Base-by-base conservation (phyloP, 2,888 invertebrate species). In the Polydrusus cervinus region DNA sequence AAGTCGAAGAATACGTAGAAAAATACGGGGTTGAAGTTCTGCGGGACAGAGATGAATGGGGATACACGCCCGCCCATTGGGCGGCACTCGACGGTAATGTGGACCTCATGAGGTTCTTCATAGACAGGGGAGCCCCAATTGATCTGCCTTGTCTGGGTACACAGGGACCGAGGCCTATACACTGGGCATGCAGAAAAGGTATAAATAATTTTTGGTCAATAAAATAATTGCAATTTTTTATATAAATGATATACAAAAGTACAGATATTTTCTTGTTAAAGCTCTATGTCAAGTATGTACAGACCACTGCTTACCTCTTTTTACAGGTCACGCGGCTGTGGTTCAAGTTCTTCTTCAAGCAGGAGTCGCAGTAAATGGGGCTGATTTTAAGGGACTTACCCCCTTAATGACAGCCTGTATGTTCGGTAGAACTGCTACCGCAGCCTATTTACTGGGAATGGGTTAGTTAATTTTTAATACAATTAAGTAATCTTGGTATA, bases 51-150 rank as follows among this genome's bases (percentile, higher is more conserved):
- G 97, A 97, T 87, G 94, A 95, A 84, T 96, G 96, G 89, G 97
- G 97, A 16, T 96, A 97, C 87, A 97, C 97, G 0, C 95, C 96
- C 0, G 96, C 96, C 20, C 97, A 97, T 86, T 97, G 97, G 97
- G 95, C 94, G 0, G 94, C 95, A 51, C 88, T 97, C 62, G 96
- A 96, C 84, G 97, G 97, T 38, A 95, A 95, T 85, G 93, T 95
- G n/a, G 94, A 95, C 79, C 92, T 97, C 68, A 94, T 97, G 92
- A 90, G 96, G 6, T 96, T 95, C 84, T 89, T 97, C 68, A 92
- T 96, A 14, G 96, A 96, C 84, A 89, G 94, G 67, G 93, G 92
- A 25, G 95, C 94, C 3, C 95, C 95, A 0, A 92, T 97, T 7
- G 95, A 97, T 87, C 89, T 96, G 49, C 93, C 96, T 0, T 96